phyloP scores from a whole-genome alignment of 2,888 invertebrate species.

The Idaea dimidiata region DNA sequence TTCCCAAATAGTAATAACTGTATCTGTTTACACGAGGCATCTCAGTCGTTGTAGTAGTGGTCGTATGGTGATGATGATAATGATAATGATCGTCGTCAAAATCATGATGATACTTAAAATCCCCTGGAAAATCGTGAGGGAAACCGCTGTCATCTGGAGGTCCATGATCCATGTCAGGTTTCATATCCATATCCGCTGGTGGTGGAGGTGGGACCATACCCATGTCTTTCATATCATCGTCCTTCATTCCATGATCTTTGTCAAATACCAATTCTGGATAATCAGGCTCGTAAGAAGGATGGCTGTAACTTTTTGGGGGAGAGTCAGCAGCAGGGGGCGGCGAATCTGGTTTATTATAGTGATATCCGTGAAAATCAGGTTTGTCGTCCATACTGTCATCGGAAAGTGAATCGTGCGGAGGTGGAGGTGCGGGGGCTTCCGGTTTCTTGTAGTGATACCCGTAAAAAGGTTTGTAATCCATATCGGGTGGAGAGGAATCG shows the following conservation, averaged over 20 bases:
- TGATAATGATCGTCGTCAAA: slow-evolving; percentile 64
- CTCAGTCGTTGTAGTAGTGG: slow-evolving; percentile 72
- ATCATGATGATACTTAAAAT: slow-evolving; percentile 64
- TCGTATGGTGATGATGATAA: slow-evolving; percentile 57
- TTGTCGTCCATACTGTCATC: slow-evolving; percentile 35
- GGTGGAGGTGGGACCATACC: slow-evolving; percentile 63
- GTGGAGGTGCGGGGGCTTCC: neutral
- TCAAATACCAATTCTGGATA: slow-evolving; percentile 62
- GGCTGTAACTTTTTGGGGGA: slow-evolving; percentile 39
- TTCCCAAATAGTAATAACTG: slow-evolving; percentile 88
- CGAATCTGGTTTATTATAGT: slow-evolving; percentile 26
- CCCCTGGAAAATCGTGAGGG: slow-evolving; percentile 69
- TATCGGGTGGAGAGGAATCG: slow-evolving; percentile 38
- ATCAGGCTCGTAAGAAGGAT: slow-evolving; percentile 49
- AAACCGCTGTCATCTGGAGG: slow-evolving; percentile 63
- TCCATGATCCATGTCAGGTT: slow-evolving; percentile 45
- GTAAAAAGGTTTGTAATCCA: slow-evolving; percentile 16
- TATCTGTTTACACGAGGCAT: slow-evolving; percentile 82
- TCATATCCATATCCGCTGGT: slow-evolving; percentile 38
- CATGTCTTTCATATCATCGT: slow-evolving; percentile 48
- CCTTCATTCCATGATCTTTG: slow-evolving; percentile 52
- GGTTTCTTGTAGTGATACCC: neutral
- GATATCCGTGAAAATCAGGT: slow-evolving; percentile 44
- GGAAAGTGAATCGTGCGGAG: slow-evolving; percentile 20
- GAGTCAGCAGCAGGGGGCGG: slow-evolving; percentile 37